Base-by-base conservation (phyloP, 92 coral and sea anemone genomes). In the Hydrozoanthus gracilis region DNA sequence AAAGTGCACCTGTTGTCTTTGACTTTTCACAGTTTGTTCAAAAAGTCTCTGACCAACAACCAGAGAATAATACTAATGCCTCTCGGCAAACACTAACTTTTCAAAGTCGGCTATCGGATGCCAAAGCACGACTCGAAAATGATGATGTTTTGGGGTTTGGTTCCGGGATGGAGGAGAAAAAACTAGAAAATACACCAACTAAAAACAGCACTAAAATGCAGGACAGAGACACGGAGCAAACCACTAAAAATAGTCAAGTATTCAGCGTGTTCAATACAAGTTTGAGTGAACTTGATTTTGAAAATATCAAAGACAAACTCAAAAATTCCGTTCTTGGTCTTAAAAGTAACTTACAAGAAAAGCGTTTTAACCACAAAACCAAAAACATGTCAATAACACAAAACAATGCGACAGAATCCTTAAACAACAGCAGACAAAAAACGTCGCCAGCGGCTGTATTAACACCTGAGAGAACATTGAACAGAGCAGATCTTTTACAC, bases 21-120 rank as follows among this genome's bases (percentile, higher is more conserved):
- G 85, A 80, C 64, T 80, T 80, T 80, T 80, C 85, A 8, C 85
- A 65, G 52, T 48, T 48, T 80, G 61, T 65, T 20, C 73, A 69
- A 60, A 46, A 51, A 39, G 51, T 56, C 5, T 56, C 71, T 13
- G 49, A 65, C 12, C 44, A 65, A 17, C 18, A 17, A 44, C 7
- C 49, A n/a, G 35, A 49, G 11, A 64, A 80, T 10, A 65, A 5
- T 12, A 10, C 44, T 6, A 80, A 80, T 45, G 46, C 61, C 47
- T 80, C 85, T 4, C 69, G 14, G 45, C 85, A 80, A 80, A 65
- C 61, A 10, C 47, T 80, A n/a, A 74, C 54, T 15, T 80, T 80
- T 62, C 73, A 80, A 46, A 80, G 72, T 20, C 75, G 50, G 56
- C 7, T 20, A 7, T 64, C 73, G 18, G 45, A 47, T 16, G 20